Base-by-base conservation (phyloP, 2,888 invertebrate species). In the Diarsia mendica region DNA sequence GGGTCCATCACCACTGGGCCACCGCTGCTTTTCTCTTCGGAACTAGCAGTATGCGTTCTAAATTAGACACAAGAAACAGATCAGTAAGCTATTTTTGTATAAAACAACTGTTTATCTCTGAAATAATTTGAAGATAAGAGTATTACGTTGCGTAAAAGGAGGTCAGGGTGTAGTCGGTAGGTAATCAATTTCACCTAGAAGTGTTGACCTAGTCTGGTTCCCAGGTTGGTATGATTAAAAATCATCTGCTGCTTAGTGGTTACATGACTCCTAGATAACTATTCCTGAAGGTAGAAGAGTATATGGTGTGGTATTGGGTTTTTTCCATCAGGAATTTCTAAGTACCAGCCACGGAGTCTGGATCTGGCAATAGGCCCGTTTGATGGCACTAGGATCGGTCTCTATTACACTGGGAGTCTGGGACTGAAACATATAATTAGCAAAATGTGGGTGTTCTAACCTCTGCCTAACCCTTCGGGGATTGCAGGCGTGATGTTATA, bases 51-150 rank as follows among this genome's bases (percentile, higher is more conserved):
- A 39, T 58, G 69, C 61, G 51, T 20, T 39, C 66, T 58, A 72
- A 70, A 75, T 69, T 80, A n/a, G 66, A 39, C 39, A 64, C 53
- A 55, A 48, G 18, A 67, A 63, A 49, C 63, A 64, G 74, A 64
- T 49, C 72, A 44, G 63, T 33, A 49, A 49, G 18, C 13, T 80
- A 72, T 79, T 51, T 77, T 73, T 77, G 49, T 79, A 20, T 46
- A 46, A 39, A 39, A 46, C 60, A 79, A 64, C 23, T n/a, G 63
- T 55, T 55, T 64, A 64, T 44, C n/a, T 64, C 28, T 64, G 10
- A 58, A 80, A 11, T 63, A 55, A 64, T 82, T 66, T 48, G 20
- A 1, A 48, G 66, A 75, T 75, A 63, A 81, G 33, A 55, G 4
- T 33, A 6, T 53, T 61, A 28, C 48, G 39, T 23, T 49, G 23